Percentiles rank a stretch among this genome's conserved stretches.
Conservation (phyloP, 2,113 vertebrate genomes). For the Rhinichthys klamathensis region DNA sequence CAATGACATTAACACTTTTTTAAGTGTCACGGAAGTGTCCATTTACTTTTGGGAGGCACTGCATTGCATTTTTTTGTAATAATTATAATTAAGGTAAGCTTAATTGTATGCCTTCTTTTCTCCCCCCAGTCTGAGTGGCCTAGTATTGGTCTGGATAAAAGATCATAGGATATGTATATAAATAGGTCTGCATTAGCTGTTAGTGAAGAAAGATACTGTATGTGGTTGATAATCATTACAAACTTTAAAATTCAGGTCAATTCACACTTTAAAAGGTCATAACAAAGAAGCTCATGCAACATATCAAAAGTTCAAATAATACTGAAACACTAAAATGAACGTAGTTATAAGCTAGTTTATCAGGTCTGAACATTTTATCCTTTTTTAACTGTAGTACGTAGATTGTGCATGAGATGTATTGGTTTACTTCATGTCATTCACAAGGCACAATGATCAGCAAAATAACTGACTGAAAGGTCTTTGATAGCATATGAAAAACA, state of each 20-base stretch:
- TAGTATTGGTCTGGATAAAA: background rate
- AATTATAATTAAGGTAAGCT: too few species aligned
- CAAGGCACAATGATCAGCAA: background rate
- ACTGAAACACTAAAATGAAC: background rate
- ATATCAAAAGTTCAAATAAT: background rate
- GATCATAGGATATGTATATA: background rate
- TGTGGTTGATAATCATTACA: background rate
- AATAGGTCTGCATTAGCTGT: background rate
- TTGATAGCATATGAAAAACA: background rate
- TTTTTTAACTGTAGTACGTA: background rate
- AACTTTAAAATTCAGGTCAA: background rate
- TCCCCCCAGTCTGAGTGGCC: background rate
- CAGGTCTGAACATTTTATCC: background rate
- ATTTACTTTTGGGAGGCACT: background rate
- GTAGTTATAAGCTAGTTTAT: background rate
- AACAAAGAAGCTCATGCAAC: background rate
- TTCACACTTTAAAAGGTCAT: background rate
- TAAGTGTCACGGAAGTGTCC: background rate
- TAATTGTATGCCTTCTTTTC: background rate
- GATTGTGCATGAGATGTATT: background rate
- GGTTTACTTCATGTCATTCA: background rate
- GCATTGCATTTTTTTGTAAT: background rate
- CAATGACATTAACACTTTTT: background rate
- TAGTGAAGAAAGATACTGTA: background rate
- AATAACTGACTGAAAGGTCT: background rate